phyloP scores from a whole-genome alignment of 2,797 vertebrate species.

The Gila robusta region DNA sequence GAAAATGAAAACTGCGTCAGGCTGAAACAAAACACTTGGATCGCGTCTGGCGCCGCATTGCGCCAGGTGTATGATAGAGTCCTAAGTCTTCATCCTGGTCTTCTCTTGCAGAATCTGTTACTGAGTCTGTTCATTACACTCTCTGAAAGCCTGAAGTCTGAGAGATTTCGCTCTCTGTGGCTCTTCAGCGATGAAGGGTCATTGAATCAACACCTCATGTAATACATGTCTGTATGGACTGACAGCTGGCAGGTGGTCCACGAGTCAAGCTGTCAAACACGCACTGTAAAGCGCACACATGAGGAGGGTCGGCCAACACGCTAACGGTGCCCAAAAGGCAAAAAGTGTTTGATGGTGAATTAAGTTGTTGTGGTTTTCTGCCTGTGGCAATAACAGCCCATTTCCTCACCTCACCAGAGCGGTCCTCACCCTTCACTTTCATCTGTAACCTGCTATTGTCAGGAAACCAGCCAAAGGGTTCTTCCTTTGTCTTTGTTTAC shows the following conservation, averaged over 20 bases:
- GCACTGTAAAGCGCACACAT: background rate
- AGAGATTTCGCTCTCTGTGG: slow-evolving; percentile 43
- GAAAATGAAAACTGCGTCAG: too few relatives aligned
- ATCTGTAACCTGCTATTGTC: slow-evolving; percentile 35
- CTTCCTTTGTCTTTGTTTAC: slow-evolving; percentile 70
- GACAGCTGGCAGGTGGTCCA: slow-evolving; percentile 18
- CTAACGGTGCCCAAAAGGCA: slow-evolving; percentile 1
- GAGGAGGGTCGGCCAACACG: background rate
- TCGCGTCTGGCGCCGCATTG: too few relatives aligned
- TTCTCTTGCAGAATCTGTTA: slow-evolving; percentile 65
- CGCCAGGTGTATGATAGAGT: too few relatives aligned
- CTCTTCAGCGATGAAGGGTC: background rate
- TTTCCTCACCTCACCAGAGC: slow-evolving; percentile 62
- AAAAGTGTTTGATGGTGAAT: slow-evolving; percentile 32
- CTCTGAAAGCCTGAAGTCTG: slow-evolving; percentile 1
- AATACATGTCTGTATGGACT: slow-evolving; percentile 35
- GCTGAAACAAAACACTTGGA: too few relatives aligned
- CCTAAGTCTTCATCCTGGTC: slow-evolving; percentile 63
- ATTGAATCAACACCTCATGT: slow-evolving; percentile 26
- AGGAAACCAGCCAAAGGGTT: slow-evolving; percentile 53
- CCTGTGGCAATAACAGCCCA: slow-evolving; percentile 57
- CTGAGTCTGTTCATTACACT: slow-evolving; percentile 40
- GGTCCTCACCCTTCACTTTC: slow-evolving; percentile 42
- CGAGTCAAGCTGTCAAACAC: slow-evolving; percentile 28
- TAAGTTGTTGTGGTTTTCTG: slow-evolving; percentile 56